A percentile compares a stretch with the other conserved stretches of the same genome.
These are phyloP conservation scores for Epizoanthus ramosus DNA, from an alignment of 92 coral and sea anemone genomes.

Conservation along the genomic window DNA sequence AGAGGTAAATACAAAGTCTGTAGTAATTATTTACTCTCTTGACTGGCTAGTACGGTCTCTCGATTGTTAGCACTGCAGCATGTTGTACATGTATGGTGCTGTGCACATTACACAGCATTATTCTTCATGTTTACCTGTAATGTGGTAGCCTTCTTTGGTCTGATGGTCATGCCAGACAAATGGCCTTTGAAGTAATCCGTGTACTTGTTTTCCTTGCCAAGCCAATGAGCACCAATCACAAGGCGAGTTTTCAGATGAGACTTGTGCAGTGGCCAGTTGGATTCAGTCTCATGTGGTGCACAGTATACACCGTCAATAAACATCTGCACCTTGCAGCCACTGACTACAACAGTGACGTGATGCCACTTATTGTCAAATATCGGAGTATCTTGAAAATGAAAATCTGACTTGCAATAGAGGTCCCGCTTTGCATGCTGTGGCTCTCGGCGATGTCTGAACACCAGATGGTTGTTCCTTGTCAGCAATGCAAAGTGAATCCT, in stretches of 20 bases:
- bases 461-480: slow-evolving; percentile 64
- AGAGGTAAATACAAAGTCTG: too few relatives aligned
- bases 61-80: too few relatives aligned
- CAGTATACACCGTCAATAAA: slow-evolving; percentile 64
- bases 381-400: slow-evolving; percentile 67
- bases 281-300: slow-evolving; percentile 39
- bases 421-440: slow-evolving; percentile 75
- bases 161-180: slow-evolving; percentile 82
- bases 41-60: too few relatives aligned
- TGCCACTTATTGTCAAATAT: slow-evolving; percentile 91
- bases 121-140: slow-evolving; percentile 61
- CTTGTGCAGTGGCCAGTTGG: slow-evolving; percentile 90
- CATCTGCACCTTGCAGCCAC: slow-evolving; percentile 68
- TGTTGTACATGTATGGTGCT: too few relatives aligned
- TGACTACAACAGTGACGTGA: slow-evolving; percentile 74
- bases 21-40: too few relatives aligned
- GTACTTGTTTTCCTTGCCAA: slow-evolving; percentile 70
- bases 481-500: slow-evolving; percentile 88
- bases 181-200: slow-evolving; percentile 75
- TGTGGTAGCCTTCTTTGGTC: slow-evolving; percentile 63
- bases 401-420: slow-evolving; percentile 77
- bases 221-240: slow-evolving; percentile 88
- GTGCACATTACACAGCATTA: neutral
- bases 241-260: slow-evolving; percentile 63
- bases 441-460: slow-evolving; percentile 83